Evolutionary conservation across 1,140 invertebrate genomes (phyloP), one percentile per base, ranked within the genome.

Genomic region (Drosophila nannoptera): DNA sequence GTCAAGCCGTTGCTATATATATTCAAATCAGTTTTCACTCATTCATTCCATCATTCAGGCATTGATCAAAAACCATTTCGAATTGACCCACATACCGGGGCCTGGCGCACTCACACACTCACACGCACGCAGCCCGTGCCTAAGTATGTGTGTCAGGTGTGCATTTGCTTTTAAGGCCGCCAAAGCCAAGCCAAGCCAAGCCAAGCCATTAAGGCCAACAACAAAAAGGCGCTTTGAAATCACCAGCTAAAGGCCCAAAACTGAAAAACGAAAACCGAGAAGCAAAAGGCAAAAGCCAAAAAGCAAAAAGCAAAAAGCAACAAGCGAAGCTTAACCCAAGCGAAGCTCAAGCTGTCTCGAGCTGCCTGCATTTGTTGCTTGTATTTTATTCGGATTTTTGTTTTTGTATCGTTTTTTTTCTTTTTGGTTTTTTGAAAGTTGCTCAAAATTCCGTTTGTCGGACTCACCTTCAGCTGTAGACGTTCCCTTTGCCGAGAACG

Each of bases 51-150:
- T 69, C 67, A 62, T 48, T 65, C 61, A 55, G 64, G 52, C 78
- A 66, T 78, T 66, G 77, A 83, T 82, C 78, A 82, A 75, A 75
- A 83, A 69, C 60, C 67, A 86, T 80, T 84, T 86, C 66, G 74
- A 80, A 77, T 42, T 86, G 80, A 84, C 80, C 80, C 73, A 84
- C 77, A 84, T 84, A 84, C 81, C 81, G 86, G 80, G 69, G n/a
- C n/a, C 72, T 78, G 78, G 71, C 78, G 67, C 14, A 43, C 22
- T 22, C 22, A 40, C 12, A 43, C 40, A 42, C 59, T 62, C 45
- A 62, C 59, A 76, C 66, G 67, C 56, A 66, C 68, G 45, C 52
- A 65, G 11, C 32, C 49, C 35, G 12, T 50, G n/a, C 33, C 31
- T 40, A 48, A 33, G 33, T 48, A 31, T 59, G 40, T 45, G 8